Evolutionary conservation across 2,888 invertebrate genomes (phyloP).

Genomic region (Spatulosminthurus flaviceps): DNA sequence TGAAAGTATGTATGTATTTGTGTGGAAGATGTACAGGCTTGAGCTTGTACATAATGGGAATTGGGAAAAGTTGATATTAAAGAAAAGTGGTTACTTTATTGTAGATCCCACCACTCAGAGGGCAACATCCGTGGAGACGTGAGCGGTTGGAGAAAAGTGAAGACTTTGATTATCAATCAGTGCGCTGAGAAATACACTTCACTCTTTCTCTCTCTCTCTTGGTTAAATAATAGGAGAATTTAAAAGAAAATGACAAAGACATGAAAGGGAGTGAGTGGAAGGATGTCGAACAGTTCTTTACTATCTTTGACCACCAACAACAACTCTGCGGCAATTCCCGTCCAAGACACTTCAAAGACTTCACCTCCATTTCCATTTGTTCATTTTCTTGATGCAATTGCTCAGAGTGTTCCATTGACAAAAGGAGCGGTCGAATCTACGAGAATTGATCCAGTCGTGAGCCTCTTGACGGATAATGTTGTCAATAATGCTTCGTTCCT

Average conservation of each 20-base stretch:
- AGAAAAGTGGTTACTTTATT: too few species aligned
- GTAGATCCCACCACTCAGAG: too few species aligned
- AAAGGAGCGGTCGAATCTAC: not conserved
- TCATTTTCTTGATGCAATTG: constrained; percentile 4
- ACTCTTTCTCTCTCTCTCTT: not conserved
- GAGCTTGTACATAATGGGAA: too few species aligned
- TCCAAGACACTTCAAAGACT: not conserved
- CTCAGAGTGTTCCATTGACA: not conserved
- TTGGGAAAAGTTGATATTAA: too few species aligned
- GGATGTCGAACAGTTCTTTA: constrained; percentile 30
- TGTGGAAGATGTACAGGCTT: too few species aligned
- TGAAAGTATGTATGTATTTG: too few species aligned
- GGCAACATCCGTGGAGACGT: too few species aligned
- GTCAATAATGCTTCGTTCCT: constrained; percentile 24
- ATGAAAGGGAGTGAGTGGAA: constrained; percentile 28
- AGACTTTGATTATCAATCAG: not conserved
- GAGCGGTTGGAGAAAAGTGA: not conserved
- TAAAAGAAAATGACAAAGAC: constrained; percentile 9
- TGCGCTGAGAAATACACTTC: not conserved
- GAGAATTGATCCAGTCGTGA: constrained; percentile 4
- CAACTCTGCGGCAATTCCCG: not conserved
- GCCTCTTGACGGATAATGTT: constrained; percentile 12
- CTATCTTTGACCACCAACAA: constrained; percentile 29
- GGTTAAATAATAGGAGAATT: not conserved
- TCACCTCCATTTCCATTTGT: constrained; percentile 6